These are phyloP conservation scores for Limonius californicus DNA, from an alignment of 1,140 invertebrate genomes.

Conservation along the genomic window DNA sequence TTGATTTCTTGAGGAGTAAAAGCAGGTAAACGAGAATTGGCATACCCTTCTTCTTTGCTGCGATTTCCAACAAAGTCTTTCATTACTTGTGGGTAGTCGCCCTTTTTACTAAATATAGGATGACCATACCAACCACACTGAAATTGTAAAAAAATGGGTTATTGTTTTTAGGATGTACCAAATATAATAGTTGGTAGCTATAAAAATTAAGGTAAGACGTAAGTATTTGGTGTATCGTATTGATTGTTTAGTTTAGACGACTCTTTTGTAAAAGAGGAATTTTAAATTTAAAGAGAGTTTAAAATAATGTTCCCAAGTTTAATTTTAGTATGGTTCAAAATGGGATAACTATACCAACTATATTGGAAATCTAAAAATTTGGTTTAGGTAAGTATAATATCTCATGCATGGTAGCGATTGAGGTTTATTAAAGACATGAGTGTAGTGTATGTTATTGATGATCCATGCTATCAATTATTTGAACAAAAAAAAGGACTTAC, in stretches of 20 bases:
- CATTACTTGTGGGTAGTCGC: slow-evolving; percentile 55
- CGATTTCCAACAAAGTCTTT: slow-evolving; percentile 47
- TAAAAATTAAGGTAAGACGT: background rate
- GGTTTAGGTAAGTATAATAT: no score
- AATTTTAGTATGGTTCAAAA: no score
- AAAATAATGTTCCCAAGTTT: no score
- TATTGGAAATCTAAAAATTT: no score
- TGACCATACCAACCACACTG: slow-evolving; percentile 51
- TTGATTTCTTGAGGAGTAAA: slow-evolving; percentile 50
- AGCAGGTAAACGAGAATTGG: slow-evolving; percentile 48
- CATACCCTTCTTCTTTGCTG: slow-evolving; percentile 47
- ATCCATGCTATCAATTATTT: no score
- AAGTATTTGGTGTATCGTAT: background rate
- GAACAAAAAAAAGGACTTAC: no score
- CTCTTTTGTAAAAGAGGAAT: no score
- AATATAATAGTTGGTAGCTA: background rate
- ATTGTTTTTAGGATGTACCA: background rate
- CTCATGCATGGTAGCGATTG: no score
- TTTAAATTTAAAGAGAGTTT: no score
- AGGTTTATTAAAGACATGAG: no score
- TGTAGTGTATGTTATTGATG: no score
- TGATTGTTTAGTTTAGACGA: background rate
- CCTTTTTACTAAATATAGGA: slow-evolving; percentile 50
- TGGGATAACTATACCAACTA: no score
- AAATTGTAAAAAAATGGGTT: slow-evolving; percentile 23